Base-by-base conservation (phyloP, 1,140 invertebrate genomes). In the Dendrolimus kikuchii region DNA sequence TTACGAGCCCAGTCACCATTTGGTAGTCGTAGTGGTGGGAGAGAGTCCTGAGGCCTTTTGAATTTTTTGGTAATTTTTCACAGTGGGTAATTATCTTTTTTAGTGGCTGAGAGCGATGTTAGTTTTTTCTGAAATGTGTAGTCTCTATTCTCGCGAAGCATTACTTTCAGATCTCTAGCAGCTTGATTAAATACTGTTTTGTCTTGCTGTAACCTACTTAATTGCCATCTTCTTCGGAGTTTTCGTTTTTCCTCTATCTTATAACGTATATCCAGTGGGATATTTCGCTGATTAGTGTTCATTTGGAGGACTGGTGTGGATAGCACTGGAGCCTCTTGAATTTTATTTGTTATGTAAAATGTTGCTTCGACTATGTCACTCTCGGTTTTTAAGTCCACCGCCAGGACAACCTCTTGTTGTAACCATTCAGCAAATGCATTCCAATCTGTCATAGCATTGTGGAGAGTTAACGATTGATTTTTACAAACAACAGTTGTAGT, bases 51-150 rank as follows among this genome's bases (percentile, higher is more conserved):
- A 2, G 62, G 61, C 7, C 59, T 40, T 43, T 59, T 64, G 9
- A 68, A 40, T 43, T 62, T 58, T 36, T 46, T 57, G 0, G 57
- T 60, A 1, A 53, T 55, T 46, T 70, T 70, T 56, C 56, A 66
- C 2, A 70, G 48, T 4, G 61, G 60, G 40, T 67, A 64, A 37
- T 64, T 43, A 4, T 53, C 59, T 5, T 42, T 49, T 8, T 5
- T 38, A 4, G 50, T 69, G 5, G 54, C 41, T 9, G 56, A 53
- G 4, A 66, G 38, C 36, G 53, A 50, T 46, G 38, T 38, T 7
- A 64, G 46, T 40, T 55, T 52, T 23, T 46, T 56, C 44, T 57
- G 49, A 5, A 59, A 43, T 43, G 38, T 42, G 40, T n/a, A n/a
- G 4, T 40, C 49, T 36, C 7, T 6, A 46, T 70, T 52, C 38